Conservation (phyloP, 1,140 invertebrate genomes). For the Rhopalosiphum padi region DNA sequence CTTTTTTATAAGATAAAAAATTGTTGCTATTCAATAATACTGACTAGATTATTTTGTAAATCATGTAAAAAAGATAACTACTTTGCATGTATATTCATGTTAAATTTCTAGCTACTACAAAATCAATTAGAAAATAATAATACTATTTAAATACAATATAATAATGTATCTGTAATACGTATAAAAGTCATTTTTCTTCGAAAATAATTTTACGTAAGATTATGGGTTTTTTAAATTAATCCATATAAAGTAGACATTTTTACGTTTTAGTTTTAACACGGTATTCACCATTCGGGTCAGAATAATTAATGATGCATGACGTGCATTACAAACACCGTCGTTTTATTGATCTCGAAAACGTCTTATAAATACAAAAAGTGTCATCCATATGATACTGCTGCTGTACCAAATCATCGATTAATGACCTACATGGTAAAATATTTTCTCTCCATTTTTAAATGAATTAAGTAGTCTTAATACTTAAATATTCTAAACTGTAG, state of each 20-base stretch:
- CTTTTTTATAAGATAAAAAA: neutral
- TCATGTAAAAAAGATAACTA: neutral
- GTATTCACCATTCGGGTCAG: neutral
- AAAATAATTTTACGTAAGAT: neutral
- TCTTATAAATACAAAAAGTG: conserved; percentile 41
- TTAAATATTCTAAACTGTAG: neutral
- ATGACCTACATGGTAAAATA: conserved; percentile 20
- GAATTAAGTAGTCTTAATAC: neutral
- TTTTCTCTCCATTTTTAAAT: neutral
- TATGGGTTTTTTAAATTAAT: neutral
- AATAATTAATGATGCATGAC: conserved; percentile 42
- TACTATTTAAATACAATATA: neutral
- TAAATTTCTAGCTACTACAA: neutral
- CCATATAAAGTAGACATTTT: neutral
- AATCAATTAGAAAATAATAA: neutral
- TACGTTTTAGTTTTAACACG: neutral
- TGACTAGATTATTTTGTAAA: neutral
- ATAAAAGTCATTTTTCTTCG: neutral
- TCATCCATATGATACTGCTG: conserved; percentile 17
- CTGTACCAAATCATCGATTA: conserved; percentile 22
- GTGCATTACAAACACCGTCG: conserved; percentile 1
- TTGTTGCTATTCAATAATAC: neutral
- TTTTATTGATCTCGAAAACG: conserved; percentile 47
- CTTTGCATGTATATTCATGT: neutral
- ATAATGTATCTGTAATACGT: neutral